Conservation (phyloP, 2,888 invertebrate genomes). For the Lepidocyrtinus sp. region DNA sequence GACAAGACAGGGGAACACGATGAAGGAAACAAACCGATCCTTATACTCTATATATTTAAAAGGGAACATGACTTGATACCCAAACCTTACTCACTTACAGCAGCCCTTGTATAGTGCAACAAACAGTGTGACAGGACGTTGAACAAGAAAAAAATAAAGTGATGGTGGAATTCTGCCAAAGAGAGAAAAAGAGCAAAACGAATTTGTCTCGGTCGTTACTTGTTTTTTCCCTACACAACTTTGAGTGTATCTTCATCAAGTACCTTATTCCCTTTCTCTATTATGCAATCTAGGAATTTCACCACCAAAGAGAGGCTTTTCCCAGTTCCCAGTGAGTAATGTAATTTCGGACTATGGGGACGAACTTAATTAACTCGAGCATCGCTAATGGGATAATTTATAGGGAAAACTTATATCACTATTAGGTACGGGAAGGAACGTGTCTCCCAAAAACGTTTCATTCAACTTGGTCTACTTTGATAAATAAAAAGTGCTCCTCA, state of each 20-base stretch:
- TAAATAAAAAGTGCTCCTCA: background rate
- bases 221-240: background rate
- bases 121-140: background rate
- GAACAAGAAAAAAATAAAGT: background rate
- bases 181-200: no score
- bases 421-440: background rate
- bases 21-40: no score
- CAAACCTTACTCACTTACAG: no score
- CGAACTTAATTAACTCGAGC: constrained; percentile 21
- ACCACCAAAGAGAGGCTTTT: constrained; percentile 19
- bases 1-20: background rate
- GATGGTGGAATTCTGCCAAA: background rate
- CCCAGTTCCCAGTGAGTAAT: constrained; percentile 18
- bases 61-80: no score
- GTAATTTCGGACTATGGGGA: constrained; percentile 1
- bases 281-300: no score
- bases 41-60: no score
- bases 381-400: constrained; percentile 30
- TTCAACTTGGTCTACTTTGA: background rate
- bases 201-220: background rate
- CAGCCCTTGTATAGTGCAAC: background rate
- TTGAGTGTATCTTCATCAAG: background rate
- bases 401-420: constrained; percentile 6
- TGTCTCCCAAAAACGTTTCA: background rate
- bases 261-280: background rate